Conservation (phyloP, 2,888 invertebrate genomes). For the Ditula angustiorana region DNA sequence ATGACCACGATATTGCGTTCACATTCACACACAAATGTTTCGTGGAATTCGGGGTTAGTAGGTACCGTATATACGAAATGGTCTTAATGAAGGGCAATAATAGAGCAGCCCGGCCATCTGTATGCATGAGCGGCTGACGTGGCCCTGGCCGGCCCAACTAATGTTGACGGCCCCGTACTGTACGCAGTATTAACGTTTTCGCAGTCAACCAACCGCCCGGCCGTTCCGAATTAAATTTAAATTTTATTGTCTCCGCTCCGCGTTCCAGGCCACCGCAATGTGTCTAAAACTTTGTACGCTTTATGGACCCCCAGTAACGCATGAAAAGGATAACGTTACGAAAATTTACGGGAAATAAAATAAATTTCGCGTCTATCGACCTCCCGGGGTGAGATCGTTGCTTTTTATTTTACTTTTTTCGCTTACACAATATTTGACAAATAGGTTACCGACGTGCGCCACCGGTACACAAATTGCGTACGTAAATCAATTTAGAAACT, state of each 20-base stretch:
- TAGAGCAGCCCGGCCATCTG: conserved; percentile 17
- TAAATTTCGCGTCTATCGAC: conserved; percentile 30
- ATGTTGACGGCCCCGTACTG: neutral
- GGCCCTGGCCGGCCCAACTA: conserved; percentile 4
- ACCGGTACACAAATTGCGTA: conserved; percentile 1
- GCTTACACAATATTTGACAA: conserved; percentile 14
- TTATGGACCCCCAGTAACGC: conserved; percentile 24
- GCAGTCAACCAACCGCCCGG: conserved; percentile 11
- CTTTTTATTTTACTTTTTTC: conserved; percentile 30
- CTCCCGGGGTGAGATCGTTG: conserved; percentile 29
- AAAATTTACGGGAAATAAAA: conserved; percentile 26
- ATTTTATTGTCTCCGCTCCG: conserved; percentile 21
- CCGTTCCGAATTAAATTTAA: conserved; percentile 32
- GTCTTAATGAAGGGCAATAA: conserved; percentile 23
- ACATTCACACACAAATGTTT: neutral
- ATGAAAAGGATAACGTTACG: conserved; percentile 28
- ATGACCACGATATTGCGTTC: conserved; percentile 2
- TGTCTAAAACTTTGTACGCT: conserved; percentile 23
- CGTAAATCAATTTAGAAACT: conserved; percentile 22
- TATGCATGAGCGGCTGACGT: conserved; percentile 26
- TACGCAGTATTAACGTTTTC: neutral
- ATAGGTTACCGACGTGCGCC: conserved; percentile 23
- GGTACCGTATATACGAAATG: conserved; percentile 4
- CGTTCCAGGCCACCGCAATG: conserved; percentile 10
- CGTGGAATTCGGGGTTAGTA: neutral